Percentiles rank a stretch among this genome's conserved stretches.
Conservation (phyloP, 2,113 vertebrate genomes). For the Upupa epops region DNA sequence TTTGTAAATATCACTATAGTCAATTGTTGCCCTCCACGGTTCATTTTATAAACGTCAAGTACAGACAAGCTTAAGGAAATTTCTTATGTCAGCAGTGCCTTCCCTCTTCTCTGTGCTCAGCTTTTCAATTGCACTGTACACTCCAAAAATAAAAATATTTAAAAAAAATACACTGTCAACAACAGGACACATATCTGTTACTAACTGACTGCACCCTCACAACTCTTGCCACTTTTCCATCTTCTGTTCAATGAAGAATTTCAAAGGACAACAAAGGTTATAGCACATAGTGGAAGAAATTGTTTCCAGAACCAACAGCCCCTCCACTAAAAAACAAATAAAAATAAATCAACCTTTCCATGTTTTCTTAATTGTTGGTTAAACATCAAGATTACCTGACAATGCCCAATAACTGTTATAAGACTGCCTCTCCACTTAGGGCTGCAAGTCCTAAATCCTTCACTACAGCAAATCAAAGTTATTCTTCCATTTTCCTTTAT, state of each 20-base stretch:
- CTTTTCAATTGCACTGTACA: neutral
- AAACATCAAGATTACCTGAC: neutral
- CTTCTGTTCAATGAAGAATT: neutral
- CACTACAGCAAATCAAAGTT: neutral
- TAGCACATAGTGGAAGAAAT: neutral
- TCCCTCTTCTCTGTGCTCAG: neutral
- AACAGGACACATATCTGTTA: neutral
- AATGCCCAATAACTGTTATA: neutral
- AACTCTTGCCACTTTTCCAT: neutral
- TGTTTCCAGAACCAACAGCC: neutral
- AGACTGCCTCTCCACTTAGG: neutral
- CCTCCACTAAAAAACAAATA: neutral
- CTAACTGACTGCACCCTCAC: neutral
- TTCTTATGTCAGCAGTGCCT: neutral
- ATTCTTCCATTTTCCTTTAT: neutral
- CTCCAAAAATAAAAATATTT: neutral
- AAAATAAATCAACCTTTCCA: neutral
- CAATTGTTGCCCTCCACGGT: neutral
- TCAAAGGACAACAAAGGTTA: neutral
- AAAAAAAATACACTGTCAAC: neutral
- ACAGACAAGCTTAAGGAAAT: neutral
- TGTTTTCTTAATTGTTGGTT: neutral
- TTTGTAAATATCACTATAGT: neutral
- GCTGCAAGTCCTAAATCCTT: neutral
- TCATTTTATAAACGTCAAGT: neutral